These are phyloP conservation scores for Dendrocopos noguchii DNA, from an alignment of 2,113 vertebrate species.

Conservation along the genomic window DNA sequence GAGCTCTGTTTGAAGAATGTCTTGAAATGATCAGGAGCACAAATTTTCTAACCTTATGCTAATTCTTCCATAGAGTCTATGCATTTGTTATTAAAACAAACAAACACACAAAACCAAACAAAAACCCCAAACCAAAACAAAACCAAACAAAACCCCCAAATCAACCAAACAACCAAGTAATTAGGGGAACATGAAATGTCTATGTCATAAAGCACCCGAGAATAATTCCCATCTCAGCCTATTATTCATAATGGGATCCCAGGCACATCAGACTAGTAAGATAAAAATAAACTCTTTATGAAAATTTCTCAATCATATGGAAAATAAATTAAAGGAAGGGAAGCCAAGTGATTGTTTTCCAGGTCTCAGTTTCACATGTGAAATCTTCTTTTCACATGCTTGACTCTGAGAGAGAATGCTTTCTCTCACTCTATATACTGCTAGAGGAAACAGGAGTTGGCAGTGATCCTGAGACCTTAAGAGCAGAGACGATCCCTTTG, in stretches of 20 bases:
- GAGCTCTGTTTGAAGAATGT: not conserved
- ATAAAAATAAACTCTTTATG: constrained; percentile 20
- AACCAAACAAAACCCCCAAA: not conserved
- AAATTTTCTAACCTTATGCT: not conserved
- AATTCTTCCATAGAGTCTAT: not conserved
- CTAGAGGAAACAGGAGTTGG: constrained; percentile 31
- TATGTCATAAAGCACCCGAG: not conserved
- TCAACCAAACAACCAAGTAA: not conserved
- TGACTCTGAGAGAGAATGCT: constrained; percentile 7
- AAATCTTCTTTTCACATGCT: constrained; percentile 62
- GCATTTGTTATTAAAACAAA: not conserved
- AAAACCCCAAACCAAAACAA: too few relatives aligned
- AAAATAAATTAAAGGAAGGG: constrained; percentile 37
- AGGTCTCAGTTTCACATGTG: constrained; percentile 40
- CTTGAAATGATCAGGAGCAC: not conserved
- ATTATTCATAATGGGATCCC: not conserved
- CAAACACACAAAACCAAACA: too few relatives aligned
- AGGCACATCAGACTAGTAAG: not conserved
- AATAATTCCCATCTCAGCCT: not conserved
- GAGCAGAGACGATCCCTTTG: not conserved
- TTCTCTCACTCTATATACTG: not conserved
- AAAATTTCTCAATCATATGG: constrained; percentile 33
- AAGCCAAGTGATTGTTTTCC: constrained; percentile 52
- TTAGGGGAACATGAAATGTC: not conserved
- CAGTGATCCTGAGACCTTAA: not conserved